These are phyloP conservation scores for Hypsopygia costalis DNA, from an alignment of 2,888 invertebrate genomes.

Conservation along the genomic window DNA sequence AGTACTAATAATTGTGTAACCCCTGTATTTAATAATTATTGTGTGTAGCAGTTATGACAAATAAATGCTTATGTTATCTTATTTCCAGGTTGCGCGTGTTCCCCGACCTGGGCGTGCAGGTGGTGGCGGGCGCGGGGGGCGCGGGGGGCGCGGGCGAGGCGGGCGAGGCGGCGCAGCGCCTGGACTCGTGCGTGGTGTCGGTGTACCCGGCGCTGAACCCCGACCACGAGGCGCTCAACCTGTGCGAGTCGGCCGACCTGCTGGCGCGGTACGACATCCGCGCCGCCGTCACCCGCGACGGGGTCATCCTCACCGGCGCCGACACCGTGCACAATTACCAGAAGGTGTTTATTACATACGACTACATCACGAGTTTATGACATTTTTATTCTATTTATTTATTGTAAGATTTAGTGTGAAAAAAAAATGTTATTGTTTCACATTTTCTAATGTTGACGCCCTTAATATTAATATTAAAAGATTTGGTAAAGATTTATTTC, in stretches of 20 bases:
- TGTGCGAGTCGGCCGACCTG: conserved; percentile 85
- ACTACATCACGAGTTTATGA: too few species aligned
- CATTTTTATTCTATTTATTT: too few species aligned
- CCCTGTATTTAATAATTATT: too few species aligned
- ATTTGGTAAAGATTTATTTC: too few species aligned
- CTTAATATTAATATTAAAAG: too few species aligned
- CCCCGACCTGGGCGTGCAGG: conserved; percentile 89
- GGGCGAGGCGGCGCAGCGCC: conserved; percentile 30
- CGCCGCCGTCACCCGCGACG: conserved; percentile 94
- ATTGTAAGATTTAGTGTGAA: too few species aligned
- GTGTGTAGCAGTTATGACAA: too few species aligned
- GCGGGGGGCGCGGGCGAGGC: conserved; percentile 19
- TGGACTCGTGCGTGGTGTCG: conserved; percentile 96
- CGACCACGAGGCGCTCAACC: conserved; percentile 93
- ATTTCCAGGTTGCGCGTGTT: conserved; percentile 87
- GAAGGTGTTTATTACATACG: too few species aligned
- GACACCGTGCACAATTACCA: conserved; percentile 90
- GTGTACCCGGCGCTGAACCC: conserved; percentile 97
- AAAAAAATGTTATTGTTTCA: too few species aligned
- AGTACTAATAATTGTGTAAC: too few species aligned
- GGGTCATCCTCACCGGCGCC: conserved; percentile 89
- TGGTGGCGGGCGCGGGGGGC: conserved; percentile 47
- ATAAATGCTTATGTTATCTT: too few species aligned
- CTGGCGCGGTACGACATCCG: conserved; percentile 86
- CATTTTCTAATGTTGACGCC: too few species aligned